Percentiles rank a stretch among this genome's conserved stretches.
These are phyloP conservation scores for Helicoverpa armigera DNA, from an alignment of 1,140 invertebrate genomes.

Conservation along the genomic window DNA sequence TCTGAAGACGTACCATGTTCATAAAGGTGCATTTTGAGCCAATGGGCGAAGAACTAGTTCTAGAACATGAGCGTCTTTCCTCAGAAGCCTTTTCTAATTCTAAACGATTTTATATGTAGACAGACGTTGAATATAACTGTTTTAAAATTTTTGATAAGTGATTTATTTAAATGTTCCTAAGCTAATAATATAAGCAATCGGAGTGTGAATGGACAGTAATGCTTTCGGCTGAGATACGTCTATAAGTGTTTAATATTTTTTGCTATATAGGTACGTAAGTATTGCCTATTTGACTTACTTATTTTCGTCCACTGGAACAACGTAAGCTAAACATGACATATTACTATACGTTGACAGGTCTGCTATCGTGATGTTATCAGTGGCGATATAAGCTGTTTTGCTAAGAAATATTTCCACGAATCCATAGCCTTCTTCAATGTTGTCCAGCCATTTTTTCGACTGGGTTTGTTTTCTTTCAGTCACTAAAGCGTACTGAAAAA, in stretches of 20 bases:
- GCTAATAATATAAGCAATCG: neutral
- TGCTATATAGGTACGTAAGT: neutral
- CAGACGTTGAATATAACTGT: too few relatives aligned
- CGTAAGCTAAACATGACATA: slow-evolving; percentile 49
- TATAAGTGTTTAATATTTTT: too few relatives aligned
- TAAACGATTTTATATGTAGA: too few relatives aligned
- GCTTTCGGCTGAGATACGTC: too few relatives aligned
- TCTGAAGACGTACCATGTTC: too few relatives aligned
- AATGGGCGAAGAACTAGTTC: too few relatives aligned
- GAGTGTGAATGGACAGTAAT: too few relatives aligned
- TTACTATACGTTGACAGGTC: slow-evolving; percentile 62
- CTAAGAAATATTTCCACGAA: slow-evolving; percentile 89
- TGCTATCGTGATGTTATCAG: slow-evolving; percentile 63
- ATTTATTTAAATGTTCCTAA: too few relatives aligned
- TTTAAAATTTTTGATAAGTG: too few relatives aligned
- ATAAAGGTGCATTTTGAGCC: too few relatives aligned
- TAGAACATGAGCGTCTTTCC: too few relatives aligned
- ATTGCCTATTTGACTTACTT: slow-evolving; percentile 57
- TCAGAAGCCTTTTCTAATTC: too few relatives aligned
- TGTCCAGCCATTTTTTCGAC: slow-evolving; percentile 87
- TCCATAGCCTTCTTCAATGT: slow-evolving; percentile 87
- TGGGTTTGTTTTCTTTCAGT: slow-evolving; percentile 63
- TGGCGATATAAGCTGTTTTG: slow-evolving; percentile 85
- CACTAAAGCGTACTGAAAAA: slow-evolving; percentile 56
- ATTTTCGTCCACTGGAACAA: slow-evolving; percentile 58